Percentiles rank a stretch among this genome's conserved stretches.
phyloP scores from a whole-genome alignment of 2,113 vertebrate genomes.

The Petrocephalus zakoni region DNA sequence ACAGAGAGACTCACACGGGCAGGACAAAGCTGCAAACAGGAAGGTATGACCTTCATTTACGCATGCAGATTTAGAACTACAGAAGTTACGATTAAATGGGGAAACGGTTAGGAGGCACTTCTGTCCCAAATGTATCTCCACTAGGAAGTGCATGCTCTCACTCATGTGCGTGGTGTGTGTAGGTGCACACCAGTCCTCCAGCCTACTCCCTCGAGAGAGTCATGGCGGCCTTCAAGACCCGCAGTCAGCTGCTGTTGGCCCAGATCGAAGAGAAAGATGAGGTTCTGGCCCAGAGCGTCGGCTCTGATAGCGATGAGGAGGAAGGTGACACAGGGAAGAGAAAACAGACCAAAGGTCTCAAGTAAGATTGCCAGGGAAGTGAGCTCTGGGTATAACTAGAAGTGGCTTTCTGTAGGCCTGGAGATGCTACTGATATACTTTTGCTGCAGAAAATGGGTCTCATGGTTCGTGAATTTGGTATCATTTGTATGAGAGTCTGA shows the following conservation, averaged over 20 bases:
- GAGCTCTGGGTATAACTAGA: neutral
- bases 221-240: slow-evolving; percentile 73
- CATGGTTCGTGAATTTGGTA: neutral
- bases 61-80: neutral
- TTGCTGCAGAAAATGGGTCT: neutral
- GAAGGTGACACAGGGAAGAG: slow-evolving; percentile 42
- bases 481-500: neutral
- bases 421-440: neutral
- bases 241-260: slow-evolving; percentile 68
- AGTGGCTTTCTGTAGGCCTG: neutral
- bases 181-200: slow-evolving; percentile 69
- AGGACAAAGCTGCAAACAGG: slow-evolving; percentile 39
- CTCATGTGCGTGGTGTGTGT: slow-evolving; percentile 26
- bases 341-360: slow-evolving; percentile 39
- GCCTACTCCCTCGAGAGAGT: slow-evolving; percentile 65
- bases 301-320: slow-evolving; percentile 56
- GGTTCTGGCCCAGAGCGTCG: slow-evolving; percentile 63
- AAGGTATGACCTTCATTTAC: slow-evolving; percentile 58
- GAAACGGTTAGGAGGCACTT: slow-evolving; percentile 18
- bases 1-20: slow-evolving; percentile 34
- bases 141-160: neutral
- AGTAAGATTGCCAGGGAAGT: slow-evolving; percentile 42
- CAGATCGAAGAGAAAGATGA: slow-evolving; percentile 76
- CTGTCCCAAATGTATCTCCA: neutral
- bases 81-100: neutral